Evolutionary conservation across 2,797 vertebrate species (phyloP), one percentile per base, ranked within the genome.

Genomic region (Xiphorhynchus erythropygius): DNA sequence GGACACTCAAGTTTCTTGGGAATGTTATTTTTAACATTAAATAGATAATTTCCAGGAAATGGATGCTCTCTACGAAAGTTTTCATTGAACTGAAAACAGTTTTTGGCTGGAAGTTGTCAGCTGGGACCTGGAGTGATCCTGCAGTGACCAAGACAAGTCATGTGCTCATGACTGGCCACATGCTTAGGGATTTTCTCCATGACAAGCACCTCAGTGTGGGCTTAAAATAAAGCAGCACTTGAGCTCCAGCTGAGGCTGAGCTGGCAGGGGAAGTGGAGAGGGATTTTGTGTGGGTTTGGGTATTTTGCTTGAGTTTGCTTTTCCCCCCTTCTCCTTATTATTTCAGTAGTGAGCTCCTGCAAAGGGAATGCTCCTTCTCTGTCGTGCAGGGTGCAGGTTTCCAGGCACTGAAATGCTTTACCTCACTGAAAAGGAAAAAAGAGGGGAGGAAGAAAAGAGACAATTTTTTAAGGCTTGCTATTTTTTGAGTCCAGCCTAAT

Each of bases 381-480:
- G 55, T 81, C 18, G 42, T 47, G 65, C 85, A 60, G 90, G 33
- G 60, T 47, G 75, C 90, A 90, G 90, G 18, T 92, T 95, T 94
- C 86, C 93, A 87, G 74, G 87, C 87, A 92, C 96, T 94, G 97
- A 98, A 97, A 96, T 93, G 92, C 94, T 98, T 84, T 98, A 97
- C 97, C 97, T 98, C 96, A 95, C 87, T 80, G 80, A 87, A 82
- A 87, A 39, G 4, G 4, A 10, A 77, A 60, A 80, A 81, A 63
- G 49, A 85, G 75, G 32, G 33, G 35, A 85, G 30, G 35, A 10
- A 53, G 10, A 23, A 39, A 42, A 76, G 25, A 35, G 27, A 14
- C 8, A 1, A 5, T 52, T 69, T 90, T 83, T 78, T 25, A 75
- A 89, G 41, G 28, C 50, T 92, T 85, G 35, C 75, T 77, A 2